phyloP scores from a whole-genome alignment of 2,113 vertebrate genomes.

The Gambusia affinis region DNA sequence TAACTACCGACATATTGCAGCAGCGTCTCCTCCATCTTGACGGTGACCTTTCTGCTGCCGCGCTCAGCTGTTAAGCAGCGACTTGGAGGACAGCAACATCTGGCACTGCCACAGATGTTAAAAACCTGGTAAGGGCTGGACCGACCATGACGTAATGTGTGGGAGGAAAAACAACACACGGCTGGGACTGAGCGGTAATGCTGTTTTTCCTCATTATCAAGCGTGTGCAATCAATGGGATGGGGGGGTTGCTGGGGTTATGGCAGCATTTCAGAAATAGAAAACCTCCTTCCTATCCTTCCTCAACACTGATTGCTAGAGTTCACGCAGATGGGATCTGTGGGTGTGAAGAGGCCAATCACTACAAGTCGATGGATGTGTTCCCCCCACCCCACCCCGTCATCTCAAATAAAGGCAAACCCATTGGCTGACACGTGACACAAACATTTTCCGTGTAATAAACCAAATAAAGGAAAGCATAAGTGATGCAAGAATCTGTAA shows the following conservation, averaged over 20 bases:
- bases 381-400: neutral
- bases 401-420: slow-evolving; percentile 17
- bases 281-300: slow-evolving; percentile 37
- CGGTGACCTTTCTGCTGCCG: slow-evolving; percentile 62
- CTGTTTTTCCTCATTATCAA: slow-evolving; percentile 61
- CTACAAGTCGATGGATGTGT: slow-evolving; percentile 63
- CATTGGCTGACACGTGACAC: slow-evolving; percentile 41
- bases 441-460: slow-evolving; percentile 22
- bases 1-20: slow-evolving; percentile 40
- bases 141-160: slow-evolving; percentile 54
- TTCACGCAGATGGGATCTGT: slow-evolving; percentile 65
- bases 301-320: slow-evolving; percentile 65
- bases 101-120: slow-evolving; percentile 64
- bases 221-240: slow-evolving; percentile 66
- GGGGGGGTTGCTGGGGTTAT: slow-evolving; percentile 26
- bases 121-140: slow-evolving; percentile 36
- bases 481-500: slow-evolving; percentile 43
- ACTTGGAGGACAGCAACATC: slow-evolving; percentile 66
- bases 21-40: slow-evolving; percentile 42
- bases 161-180: slow-evolving; percentile 56
- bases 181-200: slow-evolving; percentile 36
- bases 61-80: slow-evolving; percentile 60
- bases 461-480: slow-evolving; percentile 19
- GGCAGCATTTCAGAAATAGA: slow-evolving; percentile 60
- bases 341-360: slow-evolving; percentile 73